Base-by-base conservation (phyloP, 2,113 vertebrate genomes). In the Ptychochromis oligacanthus region DNA sequence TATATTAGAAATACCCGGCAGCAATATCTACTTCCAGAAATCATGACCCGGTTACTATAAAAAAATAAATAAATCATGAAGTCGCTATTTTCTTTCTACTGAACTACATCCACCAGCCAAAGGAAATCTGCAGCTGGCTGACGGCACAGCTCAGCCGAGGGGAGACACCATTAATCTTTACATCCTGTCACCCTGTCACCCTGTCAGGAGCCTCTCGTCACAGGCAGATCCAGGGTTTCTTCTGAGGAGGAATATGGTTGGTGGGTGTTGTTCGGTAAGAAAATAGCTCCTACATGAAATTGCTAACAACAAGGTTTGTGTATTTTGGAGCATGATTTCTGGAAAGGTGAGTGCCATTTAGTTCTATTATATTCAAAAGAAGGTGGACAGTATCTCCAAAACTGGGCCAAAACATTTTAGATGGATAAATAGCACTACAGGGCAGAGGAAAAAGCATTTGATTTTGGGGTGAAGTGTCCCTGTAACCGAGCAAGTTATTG, bases 91-190 rank as follows among this genome's bases (percentile, higher is more conserved):
- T 52, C 46, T 12, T 12, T 54, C 18, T 46, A 28, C 67, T 54
- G 67, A 54, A 52, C 46, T 28, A 24, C 67, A 72, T 54, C 67
- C 40, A 31, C 46, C 46, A 52, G 67, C 31, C 0, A 70, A 70
- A 70, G 24, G 1, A 17, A 49, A 17, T 28, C 24, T 70, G 65
- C 43, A 70, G 65, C 65, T 70, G 65, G 15, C 65, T 70, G 65
- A 70, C 17, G 7, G 65, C 65, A 49, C 65, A 70, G 65, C 65
- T 70, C 65, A 72, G 67, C 67, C 31, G 67, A 72, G 67, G 46
- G 17, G 26, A 72, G 67, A 54, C 67, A 52, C 46, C 26, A 31
- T 72, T 52, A 72, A 54, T n/a, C 67, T 72, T 31, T 72, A 72
- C 67, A 72, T 34, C 67, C 46, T 72, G 67, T 72, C 46, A 52